phyloP scores from a whole-genome alignment of 2,888 invertebrate genomes.

The Mellilla xanthometata region DNA sequence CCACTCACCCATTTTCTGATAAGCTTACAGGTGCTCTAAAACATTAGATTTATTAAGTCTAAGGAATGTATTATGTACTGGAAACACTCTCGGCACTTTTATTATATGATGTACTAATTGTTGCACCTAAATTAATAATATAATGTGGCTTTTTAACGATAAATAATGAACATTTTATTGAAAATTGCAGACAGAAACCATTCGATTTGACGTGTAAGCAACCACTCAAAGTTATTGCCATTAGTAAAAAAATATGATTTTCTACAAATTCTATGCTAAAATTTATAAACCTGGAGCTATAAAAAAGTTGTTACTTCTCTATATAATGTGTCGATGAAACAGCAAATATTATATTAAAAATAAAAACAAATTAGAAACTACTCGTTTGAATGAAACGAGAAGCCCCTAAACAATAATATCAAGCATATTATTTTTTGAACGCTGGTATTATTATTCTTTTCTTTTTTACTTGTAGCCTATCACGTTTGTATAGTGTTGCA shows the following conservation, averaged over 20 bases:
- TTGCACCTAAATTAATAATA: conserved; percentile 35
- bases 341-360: no score
- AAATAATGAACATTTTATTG: conserved; percentile 56
- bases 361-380: no score
- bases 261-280: background rate
- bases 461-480: no score
- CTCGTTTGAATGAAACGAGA: no score
- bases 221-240: conserved; percentile 45
- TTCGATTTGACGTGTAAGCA: conserved; percentile 65
- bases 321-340: no score
- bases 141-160: conserved; percentile 38
- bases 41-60: conserved; percentile 61
- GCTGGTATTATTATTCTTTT: no score
- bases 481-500: no score
- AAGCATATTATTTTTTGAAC: no score
- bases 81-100: conserved; percentile 41
- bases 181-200: conserved; percentile 34
- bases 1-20: conserved; percentile 72
- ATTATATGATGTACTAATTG: conserved; percentile 34
- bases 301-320: no score
- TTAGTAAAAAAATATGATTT: conserved; percentile 2
- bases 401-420: no score
- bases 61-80: conserved; percentile 50
- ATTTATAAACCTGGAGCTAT: no score
- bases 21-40: conserved; percentile 61